Percentiles rank a stretch among this genome's conserved stretches.
Evolutionary conservation across 2,113 vertebrate species (phyloP).

Genomic region (Stercorarius parasiticus): DNA sequence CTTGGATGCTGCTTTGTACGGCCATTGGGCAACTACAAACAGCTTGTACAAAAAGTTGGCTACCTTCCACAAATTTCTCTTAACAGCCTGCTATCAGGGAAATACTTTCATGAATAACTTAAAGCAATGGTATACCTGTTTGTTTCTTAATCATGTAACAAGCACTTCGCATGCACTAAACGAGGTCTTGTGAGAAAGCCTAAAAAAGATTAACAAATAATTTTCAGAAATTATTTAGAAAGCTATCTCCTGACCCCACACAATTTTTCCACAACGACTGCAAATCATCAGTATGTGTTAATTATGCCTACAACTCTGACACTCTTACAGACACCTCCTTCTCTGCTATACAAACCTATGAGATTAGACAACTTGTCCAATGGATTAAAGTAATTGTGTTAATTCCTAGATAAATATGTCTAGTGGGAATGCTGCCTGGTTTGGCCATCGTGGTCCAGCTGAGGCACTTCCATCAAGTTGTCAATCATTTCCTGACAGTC

Average conservation of each 20-base stretch:
- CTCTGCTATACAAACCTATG: slow-evolving; percentile 43
- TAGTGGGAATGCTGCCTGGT: slow-evolving; percentile 54
- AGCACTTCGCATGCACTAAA: neutral
- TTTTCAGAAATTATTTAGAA: slow-evolving; percentile 34
- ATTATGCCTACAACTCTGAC: slow-evolving; percentile 14
- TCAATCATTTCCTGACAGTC: slow-evolving; percentile 48
- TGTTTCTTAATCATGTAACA: neutral
- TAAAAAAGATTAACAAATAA: neutral
- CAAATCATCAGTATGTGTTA: slow-evolving; percentile 25
- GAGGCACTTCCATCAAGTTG: slow-evolving; percentile 52
- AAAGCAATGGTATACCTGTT: neutral
- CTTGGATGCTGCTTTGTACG: neutral
- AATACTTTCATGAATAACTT: neutral
- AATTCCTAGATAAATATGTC: slow-evolving; percentile 45
- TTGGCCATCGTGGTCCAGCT: slow-evolving; percentile 33
- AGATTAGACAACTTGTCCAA: slow-evolving; percentile 68
- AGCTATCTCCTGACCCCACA: slow-evolving; percentile 4
- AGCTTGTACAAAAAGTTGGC: neutral
- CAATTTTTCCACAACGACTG: slow-evolving; percentile 7
- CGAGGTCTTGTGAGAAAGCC: neutral
- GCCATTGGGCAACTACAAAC: neutral
- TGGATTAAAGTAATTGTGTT: slow-evolving; percentile 65
- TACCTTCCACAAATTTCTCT: neutral
- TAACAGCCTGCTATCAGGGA: neutral
- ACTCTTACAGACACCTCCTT: slow-evolving; percentile 24